Base-by-base conservation (phyloP, 2,888 invertebrate genomes). In the Cordilura impudica region DNA sequence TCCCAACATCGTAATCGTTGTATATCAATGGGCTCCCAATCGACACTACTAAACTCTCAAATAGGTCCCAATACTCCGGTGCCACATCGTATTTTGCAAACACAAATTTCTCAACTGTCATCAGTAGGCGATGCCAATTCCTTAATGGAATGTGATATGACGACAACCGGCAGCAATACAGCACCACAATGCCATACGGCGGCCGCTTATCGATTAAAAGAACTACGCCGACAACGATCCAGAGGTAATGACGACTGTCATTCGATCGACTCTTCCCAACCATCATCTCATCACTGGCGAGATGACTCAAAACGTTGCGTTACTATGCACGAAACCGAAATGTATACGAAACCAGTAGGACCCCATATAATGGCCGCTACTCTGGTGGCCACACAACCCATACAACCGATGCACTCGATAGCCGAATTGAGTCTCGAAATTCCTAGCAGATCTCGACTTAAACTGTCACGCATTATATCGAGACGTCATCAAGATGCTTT, bases 71-170 rank as follows among this genome's bases (percentile, higher is more conserved):
- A 58, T 14, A 63, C 45, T 1, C 54, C 75, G 16, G 71, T 31
- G 58, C 82, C 56, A 71, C 87, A 85, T 56, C 86, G 86, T 1
- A 71, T 85, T 70, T 73, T 89, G 65, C 88, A 88, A 65, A 82
- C 86, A 8, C 88, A 88, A 80, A 87, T 89, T 19, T 88, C 88
- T 7, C 88, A 87, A 39, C 67, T 86, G 2, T 87, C 88, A 1
- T 88, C 87, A 2, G 84, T 88, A 73, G 87, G 87, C 10, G 88
- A 88, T 82, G 89, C 88, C 66, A 87, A 85, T 61, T 84, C 87
- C 0, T 67, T 87, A 53, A 82, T 87, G 39, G 88, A 89, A 35
- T 72, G 84, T 31, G 87, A 88, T 54, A 79, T 84, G 58, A 76
- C n/a, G n/a, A n/a, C n/a, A n/a, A n/a, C 43, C 16, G 71, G 74